These are phyloP conservation scores for Sakesphorus luctuosus DNA, from an alignment of 2,113 vertebrate genomes.

Conservation along the genomic window DNA sequence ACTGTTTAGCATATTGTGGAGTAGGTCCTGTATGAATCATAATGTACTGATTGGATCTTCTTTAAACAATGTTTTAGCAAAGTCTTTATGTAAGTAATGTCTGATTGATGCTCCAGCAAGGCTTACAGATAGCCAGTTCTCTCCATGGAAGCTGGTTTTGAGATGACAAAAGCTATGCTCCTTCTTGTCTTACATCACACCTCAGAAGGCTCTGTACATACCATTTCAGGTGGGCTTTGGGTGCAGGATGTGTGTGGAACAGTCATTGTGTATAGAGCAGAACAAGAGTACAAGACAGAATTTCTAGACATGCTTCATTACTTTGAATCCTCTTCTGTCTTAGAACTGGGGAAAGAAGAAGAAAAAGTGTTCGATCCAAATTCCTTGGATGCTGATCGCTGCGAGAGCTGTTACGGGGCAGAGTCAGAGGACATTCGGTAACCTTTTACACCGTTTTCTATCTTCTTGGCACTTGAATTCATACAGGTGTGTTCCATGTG, in stretches of 20 bases:
- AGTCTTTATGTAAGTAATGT: neutral
- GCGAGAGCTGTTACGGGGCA: constrained; percentile 97
- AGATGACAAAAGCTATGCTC: neutral
- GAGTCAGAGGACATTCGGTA: constrained; percentile 95
- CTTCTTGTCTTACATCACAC: neutral
- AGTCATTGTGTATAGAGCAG: neutral
- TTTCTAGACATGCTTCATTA: neutral
- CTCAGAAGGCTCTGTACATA: neutral
- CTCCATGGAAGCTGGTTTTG: neutral
- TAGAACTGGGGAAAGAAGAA: constrained; percentile 90
- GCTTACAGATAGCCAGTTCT: neutral
- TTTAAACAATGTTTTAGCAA: neutral
- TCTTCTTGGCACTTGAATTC: neutral
- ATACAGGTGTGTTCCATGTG: neutral
- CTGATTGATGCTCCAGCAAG: neutral
- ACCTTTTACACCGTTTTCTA: constrained; percentile 4
- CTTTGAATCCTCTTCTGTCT: constrained; percentile 25
- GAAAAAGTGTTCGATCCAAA: constrained; percentile 86
- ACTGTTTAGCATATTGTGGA: neutral
- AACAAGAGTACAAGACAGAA: neutral
- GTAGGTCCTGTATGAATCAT: neutral
- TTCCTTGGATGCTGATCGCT: constrained; percentile 89
- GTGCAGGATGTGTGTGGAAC: neutral
- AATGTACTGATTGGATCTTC: neutral
- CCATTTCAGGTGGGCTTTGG: neutral